Conservation (phyloP, 2,113 vertebrate genomes). For the Xenopus borealis region DNA sequence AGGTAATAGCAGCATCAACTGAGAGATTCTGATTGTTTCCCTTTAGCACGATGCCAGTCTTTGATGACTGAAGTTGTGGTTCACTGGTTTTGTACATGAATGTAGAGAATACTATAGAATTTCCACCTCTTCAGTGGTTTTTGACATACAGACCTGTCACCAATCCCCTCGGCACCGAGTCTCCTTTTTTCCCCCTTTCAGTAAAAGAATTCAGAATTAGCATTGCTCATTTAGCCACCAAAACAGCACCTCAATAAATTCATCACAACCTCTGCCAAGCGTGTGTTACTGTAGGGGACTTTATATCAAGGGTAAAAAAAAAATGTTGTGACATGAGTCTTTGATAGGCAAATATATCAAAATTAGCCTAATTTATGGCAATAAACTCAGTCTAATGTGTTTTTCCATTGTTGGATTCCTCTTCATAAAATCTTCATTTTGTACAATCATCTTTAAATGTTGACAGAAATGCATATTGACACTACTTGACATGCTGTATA, state of each 20-base stretch:
- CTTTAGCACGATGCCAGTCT: background rate
- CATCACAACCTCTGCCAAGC: background rate
- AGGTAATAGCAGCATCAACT: too few relatives aligned
- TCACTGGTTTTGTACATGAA: conserved; percentile 1
- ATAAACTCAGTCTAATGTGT: background rate
- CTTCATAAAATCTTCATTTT: background rate
- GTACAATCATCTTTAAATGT: background rate
- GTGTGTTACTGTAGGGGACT: background rate
- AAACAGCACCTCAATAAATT: background rate
- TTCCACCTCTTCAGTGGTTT: background rate
- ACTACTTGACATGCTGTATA: background rate
- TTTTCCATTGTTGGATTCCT: background rate
- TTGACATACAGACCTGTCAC: conserved; percentile 1
- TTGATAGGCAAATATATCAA: background rate
- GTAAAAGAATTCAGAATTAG: background rate
- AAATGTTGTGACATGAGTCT: background rate
- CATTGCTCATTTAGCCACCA: background rate
- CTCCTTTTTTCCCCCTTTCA: background rate
- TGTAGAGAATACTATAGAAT: background rate
- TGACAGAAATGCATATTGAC: background rate
- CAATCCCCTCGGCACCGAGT: background rate
- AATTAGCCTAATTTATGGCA: background rate
- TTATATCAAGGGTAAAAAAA: background rate
- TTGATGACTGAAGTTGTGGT: background rate
- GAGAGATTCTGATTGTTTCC: background rate